Percentiles rank a stretch among this genome's conserved stretches.
phyloP scores from a whole-genome alignment of 1,140 invertebrate genomes.

The Luehdorfia chinensis region DNA sequence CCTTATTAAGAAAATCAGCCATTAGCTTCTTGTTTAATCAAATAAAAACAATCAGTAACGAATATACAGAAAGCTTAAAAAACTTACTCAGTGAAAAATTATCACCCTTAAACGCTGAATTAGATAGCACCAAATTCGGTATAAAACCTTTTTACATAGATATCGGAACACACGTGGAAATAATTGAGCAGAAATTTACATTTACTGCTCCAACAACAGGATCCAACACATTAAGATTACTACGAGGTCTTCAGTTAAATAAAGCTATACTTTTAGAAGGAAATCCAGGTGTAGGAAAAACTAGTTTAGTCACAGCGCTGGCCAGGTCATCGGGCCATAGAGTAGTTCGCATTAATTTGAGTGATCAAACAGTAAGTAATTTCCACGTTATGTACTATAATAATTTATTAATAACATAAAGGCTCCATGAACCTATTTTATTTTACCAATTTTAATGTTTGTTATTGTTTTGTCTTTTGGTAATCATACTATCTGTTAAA shows the following conservation, averaged over 20 bases:
- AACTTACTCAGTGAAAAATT: conserved; percentile 50
- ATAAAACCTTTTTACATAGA: conserved; percentile 85
- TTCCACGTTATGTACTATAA: background rate
- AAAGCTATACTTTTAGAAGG: conserved; percentile 98
- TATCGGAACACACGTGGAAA: conserved; percentile 58
- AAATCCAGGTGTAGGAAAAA: conserved; percentile 98
- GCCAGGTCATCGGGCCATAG: conserved; percentile 90
- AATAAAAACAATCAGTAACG: conserved; percentile 54
- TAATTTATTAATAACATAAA: background rate
- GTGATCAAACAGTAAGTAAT: conserved; percentile 96
- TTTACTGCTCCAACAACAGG: conserved; percentile 91
- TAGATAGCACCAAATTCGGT: conserved; percentile 77
- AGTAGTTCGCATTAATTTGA: conserved; percentile 96
- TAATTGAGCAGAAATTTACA: conserved; percentile 76
- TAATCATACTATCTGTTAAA: no score
- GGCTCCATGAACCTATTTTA: background rate
- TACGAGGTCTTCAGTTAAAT: conserved; percentile 92
- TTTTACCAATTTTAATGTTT: no score
- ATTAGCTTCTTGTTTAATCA: conserved; percentile 76
- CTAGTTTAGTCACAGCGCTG: conserved; percentile 94
- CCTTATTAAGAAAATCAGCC: conserved; percentile 71
- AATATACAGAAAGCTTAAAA: conserved; percentile 43
- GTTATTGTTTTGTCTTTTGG: no score
- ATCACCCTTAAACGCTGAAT: conserved; percentile 43
- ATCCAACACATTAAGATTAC: conserved; percentile 88